phyloP scores from a whole-genome alignment of 2,113 vertebrate species.

The Embiotoca jacksoni region DNA sequence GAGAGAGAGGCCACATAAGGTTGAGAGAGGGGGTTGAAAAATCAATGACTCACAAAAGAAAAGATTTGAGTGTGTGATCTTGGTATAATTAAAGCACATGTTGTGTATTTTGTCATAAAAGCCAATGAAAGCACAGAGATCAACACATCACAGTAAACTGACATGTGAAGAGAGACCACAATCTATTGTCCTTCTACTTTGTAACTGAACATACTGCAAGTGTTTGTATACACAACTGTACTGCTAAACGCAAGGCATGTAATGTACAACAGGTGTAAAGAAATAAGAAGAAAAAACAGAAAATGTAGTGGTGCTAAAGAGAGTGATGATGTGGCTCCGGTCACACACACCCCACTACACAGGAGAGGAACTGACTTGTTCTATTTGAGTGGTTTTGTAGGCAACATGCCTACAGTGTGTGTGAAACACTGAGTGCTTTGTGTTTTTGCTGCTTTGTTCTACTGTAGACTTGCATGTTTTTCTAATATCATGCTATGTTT shows the following conservation, averaged over 20 bases:
- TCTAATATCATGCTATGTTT: conserved; percentile 3
- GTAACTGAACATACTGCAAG: neutral
- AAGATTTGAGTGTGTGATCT: conserved; percentile 51
- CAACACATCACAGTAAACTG: conserved; percentile 14
- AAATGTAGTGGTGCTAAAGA: conserved; percentile 24
- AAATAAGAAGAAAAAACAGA: neutral
- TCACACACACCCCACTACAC: neutral
- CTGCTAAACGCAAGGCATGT: neutral
- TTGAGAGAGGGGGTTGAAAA: conserved; percentile 52
- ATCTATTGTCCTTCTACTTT: neutral
- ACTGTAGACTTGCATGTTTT: neutral
- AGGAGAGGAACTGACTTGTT: conserved; percentile 26
- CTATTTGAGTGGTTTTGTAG: conserved; percentile 33
- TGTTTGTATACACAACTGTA: neutral
- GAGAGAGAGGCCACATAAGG: conserved; percentile 38
- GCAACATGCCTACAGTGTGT: conserved; percentile 25
- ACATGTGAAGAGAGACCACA: neutral
- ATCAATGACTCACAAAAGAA: conserved; percentile 68
- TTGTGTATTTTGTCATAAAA: conserved; percentile 38
- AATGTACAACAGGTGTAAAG: neutral
- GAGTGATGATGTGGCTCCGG: conserved; percentile 29
- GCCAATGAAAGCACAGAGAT: conserved; percentile 22
- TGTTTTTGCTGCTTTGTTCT: conserved; percentile 14
- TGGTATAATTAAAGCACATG: conserved; percentile 50
- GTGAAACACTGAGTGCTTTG: conserved; percentile 17